Evolutionary conservation across 92 coral and sea anemone species (phyloP).

Genomic region (Meandrina meandrites): DNA sequence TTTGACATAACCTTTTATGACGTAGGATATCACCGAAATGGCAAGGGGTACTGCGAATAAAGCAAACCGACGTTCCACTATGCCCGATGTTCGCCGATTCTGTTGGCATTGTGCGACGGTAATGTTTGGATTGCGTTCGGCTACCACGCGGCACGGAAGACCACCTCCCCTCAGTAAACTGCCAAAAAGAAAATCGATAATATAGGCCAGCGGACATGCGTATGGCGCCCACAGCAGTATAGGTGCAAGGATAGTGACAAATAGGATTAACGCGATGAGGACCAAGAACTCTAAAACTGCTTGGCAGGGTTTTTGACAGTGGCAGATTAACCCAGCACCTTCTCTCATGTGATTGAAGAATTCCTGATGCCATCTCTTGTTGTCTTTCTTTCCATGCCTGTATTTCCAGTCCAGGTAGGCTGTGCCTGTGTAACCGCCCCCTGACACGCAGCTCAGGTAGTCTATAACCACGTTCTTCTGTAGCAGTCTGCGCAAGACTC

Average conservation of each 20-base stretch:
- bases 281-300: slow-evolving; percentile 6
- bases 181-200: slow-evolving; percentile 30
- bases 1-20: background rate
- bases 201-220: slow-evolving; percentile 35
- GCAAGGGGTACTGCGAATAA: background rate
- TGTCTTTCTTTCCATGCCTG: slow-evolving; percentile 1
- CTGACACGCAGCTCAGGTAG: slow-evolving; percentile 51
- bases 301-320: slow-evolving; percentile 13
- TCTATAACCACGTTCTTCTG: slow-evolving; percentile 15
- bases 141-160: background rate
- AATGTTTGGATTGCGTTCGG: background rate
- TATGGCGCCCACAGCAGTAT: slow-evolving; percentile 6
- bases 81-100: background rate
- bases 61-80: background rate
- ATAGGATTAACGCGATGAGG: background rate
- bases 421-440: slow-evolving; percentile 50
- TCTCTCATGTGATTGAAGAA: slow-evolving; percentile 37
- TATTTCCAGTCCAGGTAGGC: slow-evolving; percentile 50
- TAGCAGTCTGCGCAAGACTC: slow-evolving; percentile 52
- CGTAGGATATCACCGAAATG: background rate
- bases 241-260: slow-evolving; percentile 26
- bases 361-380: slow-evolving; percentile 18
- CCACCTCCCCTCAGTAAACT: slow-evolving; percentile 11
- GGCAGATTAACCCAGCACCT: slow-evolving; percentile 18
- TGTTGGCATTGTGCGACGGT: background rate